Conservation (phyloP, 2,888 invertebrate genomes). For the Rapana venosa region DNA sequence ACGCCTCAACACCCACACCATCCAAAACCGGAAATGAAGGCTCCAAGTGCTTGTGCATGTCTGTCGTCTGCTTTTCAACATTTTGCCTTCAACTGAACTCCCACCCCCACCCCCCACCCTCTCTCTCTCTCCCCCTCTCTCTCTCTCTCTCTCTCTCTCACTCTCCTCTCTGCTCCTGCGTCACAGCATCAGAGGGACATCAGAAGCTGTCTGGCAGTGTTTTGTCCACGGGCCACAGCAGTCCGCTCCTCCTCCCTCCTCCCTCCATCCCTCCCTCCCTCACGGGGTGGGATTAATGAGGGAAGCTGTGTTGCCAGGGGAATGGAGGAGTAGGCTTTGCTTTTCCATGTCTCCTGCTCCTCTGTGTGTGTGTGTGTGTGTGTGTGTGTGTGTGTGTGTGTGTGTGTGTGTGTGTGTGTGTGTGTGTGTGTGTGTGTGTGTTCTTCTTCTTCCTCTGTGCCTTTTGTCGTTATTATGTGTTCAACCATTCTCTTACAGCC, state of each 20-base stretch:
- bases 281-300: not conserved
- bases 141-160: too few species aligned
- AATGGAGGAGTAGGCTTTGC: not conserved
- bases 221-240: not conserved
- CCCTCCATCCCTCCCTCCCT: too few species aligned
- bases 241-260: too few species aligned
- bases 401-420: too few species aligned
- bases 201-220: not conserved
- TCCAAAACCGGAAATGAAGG: constrained; percentile 8
- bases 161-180: too few species aligned
- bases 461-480: not conserved
- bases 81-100: not conserved
- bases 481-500: not conserved
- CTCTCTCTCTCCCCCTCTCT: too few species aligned
- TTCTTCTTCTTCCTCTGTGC: too few species aligned
- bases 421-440: too few species aligned
- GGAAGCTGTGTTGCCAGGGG: not conserved
- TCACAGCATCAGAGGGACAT: not conserved
- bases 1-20: not conserved
- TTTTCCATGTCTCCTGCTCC: not conserved
- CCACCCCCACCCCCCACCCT: not conserved
- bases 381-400: too few species aligned
- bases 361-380: not conserved
- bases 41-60: constrained; percentile 9
- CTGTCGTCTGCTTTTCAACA: not conserved